Conservation (phyloP, 2,888 invertebrate species). For the Cosmorhoe ocellata region DNA sequence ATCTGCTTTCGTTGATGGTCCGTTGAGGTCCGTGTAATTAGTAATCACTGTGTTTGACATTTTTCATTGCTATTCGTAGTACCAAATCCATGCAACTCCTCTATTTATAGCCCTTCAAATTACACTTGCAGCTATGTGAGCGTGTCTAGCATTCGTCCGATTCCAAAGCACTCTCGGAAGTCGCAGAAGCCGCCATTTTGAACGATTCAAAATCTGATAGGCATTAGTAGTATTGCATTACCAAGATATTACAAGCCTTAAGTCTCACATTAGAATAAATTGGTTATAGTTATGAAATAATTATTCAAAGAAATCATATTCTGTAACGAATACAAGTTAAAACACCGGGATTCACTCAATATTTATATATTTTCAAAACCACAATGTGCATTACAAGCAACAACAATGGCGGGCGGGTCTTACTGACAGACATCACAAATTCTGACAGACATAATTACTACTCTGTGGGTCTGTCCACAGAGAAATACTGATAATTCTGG, state of each 20-base stretch:
- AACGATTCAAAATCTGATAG: conserved; percentile 33
- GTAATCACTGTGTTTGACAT: conserved; percentile 82
- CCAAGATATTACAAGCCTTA: background rate
- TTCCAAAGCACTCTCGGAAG: conserved; percentile 54
- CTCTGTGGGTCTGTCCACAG: no score
- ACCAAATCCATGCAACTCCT: conserved; percentile 59
- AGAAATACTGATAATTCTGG: no score
- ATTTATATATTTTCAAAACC: conserved; percentile 14
- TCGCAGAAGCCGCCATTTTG: conserved; percentile 70
- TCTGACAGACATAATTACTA: no score
- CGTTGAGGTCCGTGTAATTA: conserved; percentile 79
- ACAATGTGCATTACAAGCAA: conserved; percentile 15
- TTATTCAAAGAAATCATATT: background rate
- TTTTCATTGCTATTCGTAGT: conserved; percentile 61
- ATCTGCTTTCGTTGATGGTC: conserved; percentile 81
- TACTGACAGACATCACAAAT: no score
- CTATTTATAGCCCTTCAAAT: conserved; percentile 71
- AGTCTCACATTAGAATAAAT: background rate
- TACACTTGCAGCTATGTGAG: conserved; percentile 59
- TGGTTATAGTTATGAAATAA: no score
- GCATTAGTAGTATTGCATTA: conserved; percentile 14
- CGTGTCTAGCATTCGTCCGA: conserved; percentile 70
- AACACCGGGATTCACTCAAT: background rate
- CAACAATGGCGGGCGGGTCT: no score
- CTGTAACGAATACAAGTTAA: background rate